phyloP scores from a whole-genome alignment of 2,797 vertebrate genomes.

The Notamacropus eugenii region DNA sequence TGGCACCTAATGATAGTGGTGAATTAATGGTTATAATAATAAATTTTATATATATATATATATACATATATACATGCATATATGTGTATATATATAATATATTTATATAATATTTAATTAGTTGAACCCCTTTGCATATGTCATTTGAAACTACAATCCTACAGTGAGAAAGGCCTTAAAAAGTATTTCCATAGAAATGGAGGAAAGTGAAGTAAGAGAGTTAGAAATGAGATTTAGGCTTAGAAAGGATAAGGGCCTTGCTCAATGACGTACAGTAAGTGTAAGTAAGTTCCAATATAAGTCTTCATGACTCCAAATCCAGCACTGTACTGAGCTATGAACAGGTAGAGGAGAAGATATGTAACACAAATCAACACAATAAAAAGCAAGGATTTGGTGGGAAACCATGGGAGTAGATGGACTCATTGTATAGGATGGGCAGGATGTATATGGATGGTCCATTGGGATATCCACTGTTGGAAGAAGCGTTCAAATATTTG shows the following conservation, averaged over 20 bases:
- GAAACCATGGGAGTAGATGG: background rate
- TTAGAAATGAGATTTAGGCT: background rate
- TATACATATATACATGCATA: no score
- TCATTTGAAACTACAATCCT: background rate
- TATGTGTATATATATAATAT: no score
- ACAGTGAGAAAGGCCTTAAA: background rate
- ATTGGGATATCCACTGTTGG: background rate
- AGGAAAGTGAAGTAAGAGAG: background rate
- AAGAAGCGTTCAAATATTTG: background rate
- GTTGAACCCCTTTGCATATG: background rate
- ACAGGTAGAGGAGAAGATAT: background rate
- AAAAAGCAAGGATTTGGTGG: background rate
- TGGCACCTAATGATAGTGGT: background rate
- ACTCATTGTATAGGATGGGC: background rate
- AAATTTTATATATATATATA: no score
- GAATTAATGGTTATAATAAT: background rate
- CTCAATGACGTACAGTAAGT: background rate
- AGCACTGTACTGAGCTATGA: background rate
- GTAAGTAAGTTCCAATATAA: background rate
- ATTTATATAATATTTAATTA: background rate
- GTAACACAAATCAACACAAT: background rate
- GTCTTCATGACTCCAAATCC: background rate
- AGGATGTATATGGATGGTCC: no score
- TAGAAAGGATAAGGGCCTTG: background rate
- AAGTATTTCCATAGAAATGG: background rate